These are phyloP conservation scores for Leptinotarsa undecemlineata DNA, from an alignment of 1,140 invertebrate species.

Conservation along the genomic window DNA sequence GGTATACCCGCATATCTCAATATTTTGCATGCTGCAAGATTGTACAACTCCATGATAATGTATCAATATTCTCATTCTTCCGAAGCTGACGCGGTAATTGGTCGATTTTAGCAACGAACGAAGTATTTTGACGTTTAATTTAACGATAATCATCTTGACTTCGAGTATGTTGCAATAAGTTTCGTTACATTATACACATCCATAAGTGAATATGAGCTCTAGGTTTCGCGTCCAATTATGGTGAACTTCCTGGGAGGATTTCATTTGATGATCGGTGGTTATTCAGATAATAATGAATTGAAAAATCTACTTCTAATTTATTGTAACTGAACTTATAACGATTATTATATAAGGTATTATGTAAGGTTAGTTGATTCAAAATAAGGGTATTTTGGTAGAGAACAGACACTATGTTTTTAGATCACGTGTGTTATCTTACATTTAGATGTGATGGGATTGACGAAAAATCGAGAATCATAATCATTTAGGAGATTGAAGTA, in stretches of 20 bases:
- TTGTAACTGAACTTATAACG: neutral
- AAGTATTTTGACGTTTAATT: neutral
- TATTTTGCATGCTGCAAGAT: neutral
- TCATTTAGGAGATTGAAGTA: too few species aligned
- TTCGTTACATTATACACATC: neutral
- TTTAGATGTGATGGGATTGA: too few species aligned
- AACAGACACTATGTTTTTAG: neutral
- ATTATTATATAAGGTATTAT: neutral
- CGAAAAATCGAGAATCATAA: too few species aligned
- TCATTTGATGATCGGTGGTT: neutral
- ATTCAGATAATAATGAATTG: neutral
- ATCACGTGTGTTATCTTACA: neutral
- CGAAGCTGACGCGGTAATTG: neutral
- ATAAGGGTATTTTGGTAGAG: too few species aligned
- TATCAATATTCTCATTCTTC: slow-evolving; percentile 3
- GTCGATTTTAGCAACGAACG: neutral
- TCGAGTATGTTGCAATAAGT: neutral
- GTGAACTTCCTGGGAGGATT: neutral
- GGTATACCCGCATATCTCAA: slow-evolving; percentile 7
- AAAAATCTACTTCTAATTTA: neutral
- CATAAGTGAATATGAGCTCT: neutral
- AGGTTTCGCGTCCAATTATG: neutral
- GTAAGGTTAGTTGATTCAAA: neutral
- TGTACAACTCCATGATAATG: neutral
- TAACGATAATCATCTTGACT: slow-evolving; percentile 1